phyloP scores from a whole-genome alignment of 1,140 invertebrate species.

The Brachionus calyciflorus region DNA sequence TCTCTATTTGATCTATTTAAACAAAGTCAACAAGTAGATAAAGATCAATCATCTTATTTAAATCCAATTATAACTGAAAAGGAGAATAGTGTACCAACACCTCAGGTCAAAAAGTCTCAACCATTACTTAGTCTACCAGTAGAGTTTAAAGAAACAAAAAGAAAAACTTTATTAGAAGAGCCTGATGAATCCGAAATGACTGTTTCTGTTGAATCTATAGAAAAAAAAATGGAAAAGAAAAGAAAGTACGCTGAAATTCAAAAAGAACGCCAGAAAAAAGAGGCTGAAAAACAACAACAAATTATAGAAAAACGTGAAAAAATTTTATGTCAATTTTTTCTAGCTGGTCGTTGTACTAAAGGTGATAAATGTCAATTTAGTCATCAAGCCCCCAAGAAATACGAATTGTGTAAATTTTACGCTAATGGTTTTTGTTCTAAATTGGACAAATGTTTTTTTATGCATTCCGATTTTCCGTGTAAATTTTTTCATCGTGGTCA shows the following conservation, averaged over 20 bases:
- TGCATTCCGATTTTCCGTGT: conserved; percentile 94
- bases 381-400: conserved; percentile 79
- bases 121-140: neutral
- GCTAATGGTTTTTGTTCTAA: conserved; percentile 90
- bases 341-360: conserved; percentile 50
- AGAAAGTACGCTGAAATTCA: conserved; percentile 31
- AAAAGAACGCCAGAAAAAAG: conserved; percentile 39
- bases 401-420: conserved; percentile 95
- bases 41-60: neutral
- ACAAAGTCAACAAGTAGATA: neutral
- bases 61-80: conserved; percentile 42
- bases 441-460: conserved; percentile 87
- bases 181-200: conserved; percentile 12
- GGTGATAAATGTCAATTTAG: conserved; percentile 78
- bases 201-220: conserved; percentile 25
- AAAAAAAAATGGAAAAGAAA: conserved; percentile 45
- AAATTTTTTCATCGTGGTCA: conserved; percentile 89
- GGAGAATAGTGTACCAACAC: conserved; percentile 28
- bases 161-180: neutral
- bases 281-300: conserved; percentile 27
- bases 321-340: conserved; percentile 32
- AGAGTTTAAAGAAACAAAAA: conserved; percentile 1
- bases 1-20: conserved; percentile 43
- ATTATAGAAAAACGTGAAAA: conserved; percentile 37
- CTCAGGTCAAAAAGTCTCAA: neutral